Conservation (phyloP, 2,888 invertebrate genomes). For the Phasia obesa region DNA sequence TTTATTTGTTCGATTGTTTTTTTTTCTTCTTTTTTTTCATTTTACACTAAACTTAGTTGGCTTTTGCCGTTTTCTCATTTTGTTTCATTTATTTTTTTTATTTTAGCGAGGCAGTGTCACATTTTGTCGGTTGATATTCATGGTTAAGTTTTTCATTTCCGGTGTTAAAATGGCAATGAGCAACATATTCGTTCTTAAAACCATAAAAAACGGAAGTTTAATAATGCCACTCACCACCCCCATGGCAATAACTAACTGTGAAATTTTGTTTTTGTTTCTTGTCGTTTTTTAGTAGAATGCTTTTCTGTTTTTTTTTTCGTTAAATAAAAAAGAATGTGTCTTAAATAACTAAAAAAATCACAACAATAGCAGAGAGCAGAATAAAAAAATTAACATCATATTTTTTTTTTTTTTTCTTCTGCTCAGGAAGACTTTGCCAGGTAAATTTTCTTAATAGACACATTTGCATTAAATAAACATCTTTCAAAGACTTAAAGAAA, state of each 20-base stretch:
- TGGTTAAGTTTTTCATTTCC: conserved; percentile 71
- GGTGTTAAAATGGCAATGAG: conserved; percentile 54
- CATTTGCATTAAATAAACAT: conserved; percentile 37
- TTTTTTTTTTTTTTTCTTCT: conserved; percentile 5
- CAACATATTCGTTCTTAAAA: conserved; percentile 30
- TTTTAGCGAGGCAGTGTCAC: conserved; percentile 52
- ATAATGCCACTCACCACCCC: conserved; percentile 48
- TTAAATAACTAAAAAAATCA: conserved; percentile 41
- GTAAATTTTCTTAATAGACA: conserved; percentile 40
- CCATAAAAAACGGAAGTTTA: conserved; percentile 62
- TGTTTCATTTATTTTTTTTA: conserved; percentile 12
- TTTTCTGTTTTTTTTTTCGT: not conserved
- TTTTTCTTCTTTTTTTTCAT: too few species aligned
- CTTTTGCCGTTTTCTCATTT: conserved; percentile 17
- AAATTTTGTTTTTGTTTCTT: conserved; percentile 24
- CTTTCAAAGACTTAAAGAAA: conserved; percentile 30
- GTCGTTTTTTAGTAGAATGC: not conserved
- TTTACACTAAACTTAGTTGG: not conserved
- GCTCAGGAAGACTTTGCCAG: not conserved
- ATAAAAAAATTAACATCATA: conserved; percentile 21
- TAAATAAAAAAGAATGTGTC: conserved; percentile 22
- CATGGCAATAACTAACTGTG: conserved; percentile 37
- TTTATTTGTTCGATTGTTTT: too few species aligned
- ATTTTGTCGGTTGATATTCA: conserved; percentile 62
- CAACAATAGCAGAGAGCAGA: not conserved